Conservation (phyloP, 1,140 invertebrate species). For the Ectropis grisescens region DNA sequence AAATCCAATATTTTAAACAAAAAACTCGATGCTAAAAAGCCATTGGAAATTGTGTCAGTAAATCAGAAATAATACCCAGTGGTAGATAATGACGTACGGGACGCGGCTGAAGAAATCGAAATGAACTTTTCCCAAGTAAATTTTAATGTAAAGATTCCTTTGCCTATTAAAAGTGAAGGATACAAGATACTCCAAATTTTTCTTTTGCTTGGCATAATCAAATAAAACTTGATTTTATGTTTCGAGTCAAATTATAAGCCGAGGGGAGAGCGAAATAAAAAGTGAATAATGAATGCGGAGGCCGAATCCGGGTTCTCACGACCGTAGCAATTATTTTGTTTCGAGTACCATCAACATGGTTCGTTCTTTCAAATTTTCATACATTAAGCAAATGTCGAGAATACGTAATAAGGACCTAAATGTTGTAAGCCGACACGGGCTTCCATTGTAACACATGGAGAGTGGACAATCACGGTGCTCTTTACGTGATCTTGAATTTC, state of each 20-base stretch:
- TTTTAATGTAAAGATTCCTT: constrained; percentile 26
- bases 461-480: constrained; percentile 31
- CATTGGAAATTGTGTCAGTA: too few species aligned
- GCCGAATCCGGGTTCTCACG: constrained; percentile 55
- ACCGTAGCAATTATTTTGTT: constrained; percentile 69
- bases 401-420: constrained; percentile 63
- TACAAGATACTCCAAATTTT: constrained; percentile 41
- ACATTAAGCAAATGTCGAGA: constrained; percentile 68
- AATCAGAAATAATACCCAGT: too few species aligned
- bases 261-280: constrained; percentile 64
- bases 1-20: too few species aligned
- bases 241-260: constrained; percentile 68
- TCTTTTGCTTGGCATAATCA: constrained; percentile 55
- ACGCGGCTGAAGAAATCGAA: constrained; percentile 15
- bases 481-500: constrained; percentile 25
- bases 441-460: constrained; percentile 37
- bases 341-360: constrained; percentile 66
- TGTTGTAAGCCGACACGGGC: constrained; percentile 51
- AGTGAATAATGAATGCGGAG: constrained; percentile 67
- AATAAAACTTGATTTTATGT: constrained; percentile 70
- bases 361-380: constrained; percentile 69
- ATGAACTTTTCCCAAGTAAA: constrained; percentile 19
- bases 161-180: constrained; percentile 43
- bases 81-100: too few species aligned
- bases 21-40: too few species aligned